Evolutionary conservation across 2,113 vertebrate species (phyloP).

Genomic region (Percina caprodes): DNA sequence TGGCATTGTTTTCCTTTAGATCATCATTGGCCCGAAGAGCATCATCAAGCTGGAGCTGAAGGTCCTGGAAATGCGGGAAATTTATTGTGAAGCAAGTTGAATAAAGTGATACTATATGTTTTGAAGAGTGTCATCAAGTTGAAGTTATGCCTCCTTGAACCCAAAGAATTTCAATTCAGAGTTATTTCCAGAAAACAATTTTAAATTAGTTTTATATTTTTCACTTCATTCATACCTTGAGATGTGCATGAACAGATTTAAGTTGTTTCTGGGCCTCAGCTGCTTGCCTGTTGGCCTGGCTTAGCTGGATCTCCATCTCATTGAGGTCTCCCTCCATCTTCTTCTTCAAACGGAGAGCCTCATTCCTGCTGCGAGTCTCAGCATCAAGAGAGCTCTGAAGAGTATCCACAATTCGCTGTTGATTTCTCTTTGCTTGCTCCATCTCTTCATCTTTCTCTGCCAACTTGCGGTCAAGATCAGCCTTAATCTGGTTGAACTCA

Average conservation of each 20-base stretch:
- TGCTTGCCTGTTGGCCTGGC: no score
- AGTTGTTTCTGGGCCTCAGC: no score
- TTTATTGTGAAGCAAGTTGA: no score
- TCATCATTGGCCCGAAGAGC: constrained; percentile 81
- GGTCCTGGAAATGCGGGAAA: constrained; percentile 74
- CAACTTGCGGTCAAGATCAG: constrained; percentile 89
- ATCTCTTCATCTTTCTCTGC: constrained; percentile 93
- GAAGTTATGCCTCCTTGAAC: no score
- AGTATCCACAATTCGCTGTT: constrained; percentile 86
- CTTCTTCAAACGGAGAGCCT: no score
- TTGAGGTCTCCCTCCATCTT: no score
- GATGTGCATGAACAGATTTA: constrained; percentile 65
- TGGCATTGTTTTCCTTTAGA: constrained; percentile 87
- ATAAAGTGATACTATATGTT: no score
- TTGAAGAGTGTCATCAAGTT: no score
- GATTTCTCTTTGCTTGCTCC: constrained; percentile 92
- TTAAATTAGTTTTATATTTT: constrained; percentile 70
- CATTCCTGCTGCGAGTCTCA: constrained; percentile 73
- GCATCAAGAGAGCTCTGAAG: constrained; percentile 91
- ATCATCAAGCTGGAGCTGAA: constrained; percentile 87
- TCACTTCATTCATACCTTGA: constrained; percentile 87
- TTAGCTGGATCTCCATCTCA: no score
- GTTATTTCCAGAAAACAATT: constrained; percentile 23
- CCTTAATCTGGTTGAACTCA: constrained; percentile 91
- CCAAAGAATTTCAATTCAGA: no score